phyloP scores from a whole-genome alignment of 2,888 invertebrate genomes.

The Drosophila putrida region DNA sequence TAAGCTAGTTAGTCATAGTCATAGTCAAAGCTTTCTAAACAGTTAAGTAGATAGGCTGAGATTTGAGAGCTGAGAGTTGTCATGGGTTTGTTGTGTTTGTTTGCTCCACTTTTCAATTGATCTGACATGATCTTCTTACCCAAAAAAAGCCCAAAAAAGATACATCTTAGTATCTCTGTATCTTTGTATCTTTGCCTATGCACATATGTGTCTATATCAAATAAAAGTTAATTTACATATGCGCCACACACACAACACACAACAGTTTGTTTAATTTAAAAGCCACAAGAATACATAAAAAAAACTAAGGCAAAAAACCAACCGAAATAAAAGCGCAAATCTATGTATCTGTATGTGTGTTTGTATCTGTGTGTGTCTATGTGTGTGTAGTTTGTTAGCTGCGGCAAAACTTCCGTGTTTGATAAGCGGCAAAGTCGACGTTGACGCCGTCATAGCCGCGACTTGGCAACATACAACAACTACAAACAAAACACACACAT shows the following conservation, averaged over 20 bases:
- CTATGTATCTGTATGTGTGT: constrained; percentile 10
- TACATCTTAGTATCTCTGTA: constrained; percentile 12
- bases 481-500: background rate
- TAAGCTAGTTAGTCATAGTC: constrained; percentile 29
- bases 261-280: constrained; percentile 49
- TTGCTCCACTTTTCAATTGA: constrained; percentile 39
- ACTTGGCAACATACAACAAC: constrained; percentile 57
- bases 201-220: constrained; percentile 17
- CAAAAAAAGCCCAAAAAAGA: constrained; percentile 18
- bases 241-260: constrained; percentile 13
- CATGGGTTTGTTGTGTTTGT: constrained; percentile 7
- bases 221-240: constrained; percentile 50
- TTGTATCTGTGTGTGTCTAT: constrained; percentile 13
- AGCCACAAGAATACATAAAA: constrained; percentile 27
- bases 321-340: constrained; percentile 26
- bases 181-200: background rate
- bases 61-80: constrained; percentile 14
- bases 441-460: constrained; percentile 31
- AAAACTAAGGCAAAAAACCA: constrained; percentile 12
- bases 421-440: constrained; percentile 62
- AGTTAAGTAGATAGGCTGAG: constrained; percentile 45
- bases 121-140: constrained; percentile 38
- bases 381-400: constrained; percentile 52
- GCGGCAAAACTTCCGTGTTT: constrained; percentile 74
- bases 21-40: constrained; percentile 45